Conservation (phyloP, 2,888 invertebrate genomes). For the Caenorhabditis zanzibari region DNA sequence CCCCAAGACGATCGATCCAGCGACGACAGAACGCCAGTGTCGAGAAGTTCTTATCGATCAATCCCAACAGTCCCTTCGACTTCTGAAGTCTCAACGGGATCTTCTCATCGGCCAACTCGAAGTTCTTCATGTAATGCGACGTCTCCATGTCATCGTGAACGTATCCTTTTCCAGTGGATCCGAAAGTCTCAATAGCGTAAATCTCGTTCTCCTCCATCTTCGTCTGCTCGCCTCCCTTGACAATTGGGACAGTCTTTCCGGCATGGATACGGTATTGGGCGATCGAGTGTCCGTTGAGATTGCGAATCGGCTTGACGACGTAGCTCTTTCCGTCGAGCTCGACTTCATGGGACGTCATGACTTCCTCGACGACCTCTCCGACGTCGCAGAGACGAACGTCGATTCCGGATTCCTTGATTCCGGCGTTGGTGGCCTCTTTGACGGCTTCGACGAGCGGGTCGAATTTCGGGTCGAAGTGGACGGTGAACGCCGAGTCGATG, state of each 20-base stretch:
- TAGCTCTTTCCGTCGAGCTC: conserved; percentile 97
- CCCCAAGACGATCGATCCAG: conserved; percentile 97
- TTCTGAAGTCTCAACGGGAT: conserved; percentile 94
- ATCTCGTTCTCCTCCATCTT: conserved; percentile 92
- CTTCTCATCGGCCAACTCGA: conserved; percentile 89
- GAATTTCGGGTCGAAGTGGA: conserved; percentile 96
- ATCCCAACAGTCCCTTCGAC: conserved; percentile 93
- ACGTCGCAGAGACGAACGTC: conserved; percentile 98
- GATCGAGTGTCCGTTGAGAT: conserved; percentile 99
- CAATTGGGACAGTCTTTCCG: conserved; percentile 99
- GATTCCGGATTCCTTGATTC: conserved; percentile 95
- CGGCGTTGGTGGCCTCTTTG: conserved; percentile 98
- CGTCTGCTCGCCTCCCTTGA: conserved; percentile 97
- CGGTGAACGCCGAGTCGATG: conserved; percentile 98
- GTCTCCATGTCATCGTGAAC: conserved; percentile 99
- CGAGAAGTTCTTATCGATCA: conserved; percentile 97
- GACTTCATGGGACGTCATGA: conserved; percentile 98
- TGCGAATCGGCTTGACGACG: conserved; percentile 95
- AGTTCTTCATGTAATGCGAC: conserved; percentile 99
- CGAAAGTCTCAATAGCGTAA: conserved; percentile 99
- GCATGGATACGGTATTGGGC: conserved; percentile 93
- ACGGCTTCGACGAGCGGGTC: conserved; percentile 96
- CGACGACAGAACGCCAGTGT: conserved; percentile 99
- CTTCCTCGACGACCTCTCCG: conserved; percentile 96
- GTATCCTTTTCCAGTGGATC: conserved; percentile 92